These are phyloP conservation scores for Pogonomyrmex barbatus DNA, from an alignment of 1,140 invertebrate genomes.

Conservation along the genomic window DNA sequence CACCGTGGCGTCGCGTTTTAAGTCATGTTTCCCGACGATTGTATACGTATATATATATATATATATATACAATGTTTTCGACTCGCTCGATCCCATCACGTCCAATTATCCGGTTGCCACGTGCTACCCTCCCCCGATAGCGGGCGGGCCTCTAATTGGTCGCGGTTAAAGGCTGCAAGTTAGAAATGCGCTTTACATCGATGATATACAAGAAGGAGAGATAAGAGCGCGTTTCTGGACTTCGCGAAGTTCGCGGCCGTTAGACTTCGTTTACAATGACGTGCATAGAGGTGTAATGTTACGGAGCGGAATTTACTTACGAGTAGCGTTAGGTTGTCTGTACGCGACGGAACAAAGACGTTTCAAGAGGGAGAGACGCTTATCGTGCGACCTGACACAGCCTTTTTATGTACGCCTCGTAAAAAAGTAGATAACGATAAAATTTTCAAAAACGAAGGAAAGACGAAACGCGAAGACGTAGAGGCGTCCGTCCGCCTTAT, in stretches of 20 bases:
- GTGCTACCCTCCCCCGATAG: background rate
- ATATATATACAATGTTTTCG: background rate
- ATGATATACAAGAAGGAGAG: slow-evolving; percentile 32
- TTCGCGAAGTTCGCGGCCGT: slow-evolving; percentile 48
- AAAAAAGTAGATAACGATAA: slow-evolving; percentile 13
- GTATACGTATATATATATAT: background rate
- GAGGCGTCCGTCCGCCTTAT: too few relatives aligned
- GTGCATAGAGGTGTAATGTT: background rate
- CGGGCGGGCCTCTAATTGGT: slow-evolving; percentile 43
- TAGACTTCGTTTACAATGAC: slow-evolving; percentile 47
- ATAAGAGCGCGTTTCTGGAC: slow-evolving; percentile 47
- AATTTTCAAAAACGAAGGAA: background rate
- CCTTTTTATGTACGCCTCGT: background rate
- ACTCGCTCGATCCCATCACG: slow-evolving; percentile 7
- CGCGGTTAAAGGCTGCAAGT: slow-evolving; percentile 23
- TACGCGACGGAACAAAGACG: background rate
- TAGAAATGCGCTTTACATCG: slow-evolving; percentile 47
- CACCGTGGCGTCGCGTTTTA: background rate
- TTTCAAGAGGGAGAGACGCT: background rate
- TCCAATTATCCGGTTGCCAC: slow-evolving; percentile 40
- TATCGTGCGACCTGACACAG: background rate
- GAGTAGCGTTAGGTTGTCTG: background rate
- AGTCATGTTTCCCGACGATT: background rate
- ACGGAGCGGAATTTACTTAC: background rate
- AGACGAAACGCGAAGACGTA: background rate